A percentile compares a stretch with the other conserved stretches of the same genome.
Evolutionary conservation across 53 echinoderm and acorn worm species (phyloP).

Genomic region (Luidia sarsii): DNA sequence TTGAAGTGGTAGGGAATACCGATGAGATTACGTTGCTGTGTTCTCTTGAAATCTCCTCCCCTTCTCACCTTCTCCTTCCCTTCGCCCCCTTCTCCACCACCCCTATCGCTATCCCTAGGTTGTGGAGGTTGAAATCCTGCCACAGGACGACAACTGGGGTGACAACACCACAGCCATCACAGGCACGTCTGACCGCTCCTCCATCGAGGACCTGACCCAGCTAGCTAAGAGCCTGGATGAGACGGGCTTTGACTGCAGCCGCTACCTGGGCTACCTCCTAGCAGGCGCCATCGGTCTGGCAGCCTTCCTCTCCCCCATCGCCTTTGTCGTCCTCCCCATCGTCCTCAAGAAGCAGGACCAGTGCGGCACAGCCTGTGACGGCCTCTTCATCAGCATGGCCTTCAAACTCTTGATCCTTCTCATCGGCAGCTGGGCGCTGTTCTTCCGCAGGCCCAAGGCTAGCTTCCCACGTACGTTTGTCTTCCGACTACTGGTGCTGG

Average conservation of each 20-base stretch:
- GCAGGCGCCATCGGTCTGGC: slow-evolving; percentile 60
- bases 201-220: slow-evolving; percentile 81
- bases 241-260: slow-evolving; percentile 89
- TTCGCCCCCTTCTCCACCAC: too few species aligned
- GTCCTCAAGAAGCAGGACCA: slow-evolving; percentile 51
- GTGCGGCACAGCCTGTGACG: slow-evolving; percentile 89
- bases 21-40: too few species aligned
- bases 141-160: slow-evolving; percentile 99
- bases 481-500: slow-evolving; percentile 79
- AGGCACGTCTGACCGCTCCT: slow-evolving; percentile 95
- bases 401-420: slow-evolving; percentile 90
- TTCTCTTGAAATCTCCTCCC: too few species aligned
- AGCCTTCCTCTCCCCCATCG: slow-evolving; percentile 89
- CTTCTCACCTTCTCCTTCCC: background rate
- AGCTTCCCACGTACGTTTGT: slow-evolving; percentile 83
- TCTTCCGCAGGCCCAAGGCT: slow-evolving; percentile 86
- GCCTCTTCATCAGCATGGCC: slow-evolving; percentile 98
- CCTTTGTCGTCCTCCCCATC: slow-evolving; percentile 88
- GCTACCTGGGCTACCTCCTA: slow-evolving; percentile 77
- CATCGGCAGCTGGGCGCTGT: slow-evolving; percentile 92
- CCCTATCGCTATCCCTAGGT: slow-evolving; percentile 83
- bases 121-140: slow-evolving; percentile 94
- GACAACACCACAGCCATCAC: slow-evolving; percentile 99
- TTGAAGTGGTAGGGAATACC: too few species aligned
- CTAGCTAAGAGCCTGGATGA: slow-evolving; percentile 74